Percentiles rank a stretch among this genome's conserved stretches.
Conservation (phyloP, 1,140 invertebrate genomes). For the Drosophila ficusphila region DNA sequence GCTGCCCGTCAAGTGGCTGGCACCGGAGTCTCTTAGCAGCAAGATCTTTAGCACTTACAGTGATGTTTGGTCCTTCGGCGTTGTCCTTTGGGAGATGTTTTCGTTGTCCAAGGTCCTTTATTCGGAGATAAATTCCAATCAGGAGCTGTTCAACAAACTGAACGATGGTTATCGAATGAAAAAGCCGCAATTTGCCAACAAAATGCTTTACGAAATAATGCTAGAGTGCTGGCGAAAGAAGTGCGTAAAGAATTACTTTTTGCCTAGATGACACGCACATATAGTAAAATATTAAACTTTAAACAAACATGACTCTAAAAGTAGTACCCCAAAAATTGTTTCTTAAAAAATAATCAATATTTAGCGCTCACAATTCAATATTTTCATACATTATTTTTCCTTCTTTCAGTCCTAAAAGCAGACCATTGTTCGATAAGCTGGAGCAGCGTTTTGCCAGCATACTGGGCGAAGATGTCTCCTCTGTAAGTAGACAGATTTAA, state of each 20-base stretch:
- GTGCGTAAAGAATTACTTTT: too few species aligned
- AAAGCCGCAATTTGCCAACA: constrained; percentile 91
- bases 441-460: constrained; percentile 90
- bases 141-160: constrained; percentile 90
- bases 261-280: too few species aligned
- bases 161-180: constrained; percentile 94
- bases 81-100: constrained; percentile 98
- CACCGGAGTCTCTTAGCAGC: constrained; percentile 92
- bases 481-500: too few species aligned
- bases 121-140: constrained; percentile 90
- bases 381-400: too few species aligned
- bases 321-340: too few species aligned
- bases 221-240: constrained; percentile 91
- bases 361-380: too few species aligned
- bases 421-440: constrained; percentile 92
- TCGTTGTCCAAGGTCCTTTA: constrained; percentile 95
- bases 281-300: too few species aligned
- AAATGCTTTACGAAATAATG: constrained; percentile 94
- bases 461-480: constrained; percentile 92
- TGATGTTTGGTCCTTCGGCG: constrained; percentile 97
- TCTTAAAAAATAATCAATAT: too few species aligned
- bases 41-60: constrained; percentile 93
- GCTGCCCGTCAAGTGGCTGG: constrained; percentile 93
- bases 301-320: too few species aligned
- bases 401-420: constrained; percentile 87